Conservation (phyloP, 1,140 invertebrate species). For the Drosophila elegans region DNA sequence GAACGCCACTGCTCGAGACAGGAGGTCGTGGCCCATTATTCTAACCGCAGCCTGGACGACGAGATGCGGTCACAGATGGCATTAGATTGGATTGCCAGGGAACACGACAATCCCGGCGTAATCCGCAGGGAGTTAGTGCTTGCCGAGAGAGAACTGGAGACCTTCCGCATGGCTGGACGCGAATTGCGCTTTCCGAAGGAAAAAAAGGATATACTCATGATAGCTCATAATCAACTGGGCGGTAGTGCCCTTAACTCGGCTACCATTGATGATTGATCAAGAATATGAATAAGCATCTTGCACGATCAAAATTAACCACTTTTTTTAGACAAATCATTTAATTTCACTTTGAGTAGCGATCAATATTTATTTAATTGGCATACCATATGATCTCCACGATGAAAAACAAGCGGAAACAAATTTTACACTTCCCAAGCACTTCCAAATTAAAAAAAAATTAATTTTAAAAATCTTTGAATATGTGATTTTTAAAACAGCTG, state of each 20-base stretch:
- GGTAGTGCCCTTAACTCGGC: slow-evolving; percentile 85
- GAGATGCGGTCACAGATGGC: slow-evolving; percentile 98
- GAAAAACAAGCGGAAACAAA: slow-evolving; percentile 37
- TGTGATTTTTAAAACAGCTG: slow-evolving; percentile 42
- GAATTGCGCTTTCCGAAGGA: slow-evolving; percentile 97
- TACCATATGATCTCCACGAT: slow-evolving; percentile 75
- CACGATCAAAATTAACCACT: slow-evolving; percentile 20
- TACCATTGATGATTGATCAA: slow-evolving; percentile 74
- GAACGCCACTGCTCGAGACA: slow-evolving; percentile 97
- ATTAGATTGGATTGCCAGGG: slow-evolving; percentile 96
- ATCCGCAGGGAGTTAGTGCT: slow-evolving; percentile 92
- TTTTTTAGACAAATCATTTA: slow-evolving; percentile 35
- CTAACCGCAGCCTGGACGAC: slow-evolving; percentile 94
- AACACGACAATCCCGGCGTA: slow-evolving; percentile 92
- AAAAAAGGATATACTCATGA: slow-evolving; percentile 96
- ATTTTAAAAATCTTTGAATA: slow-evolving; percentile 34
- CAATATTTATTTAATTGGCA: slow-evolving; percentile 70
- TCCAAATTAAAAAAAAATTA: slow-evolving; percentile 38
- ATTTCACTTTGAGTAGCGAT: slow-evolving; percentile 38
- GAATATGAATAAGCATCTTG: slow-evolving; percentile 3
- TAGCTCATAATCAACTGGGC: slow-evolving; percentile 92
- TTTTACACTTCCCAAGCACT: slow-evolving; percentile 31
- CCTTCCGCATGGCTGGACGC: slow-evolving; percentile 94
- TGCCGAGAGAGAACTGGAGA: slow-evolving; percentile 94
- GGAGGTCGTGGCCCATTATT: slow-evolving; percentile 97